These are phyloP conservation scores for Geophilus truncorum DNA, from an alignment of 2,888 invertebrate species.

Conservation along the genomic window DNA sequence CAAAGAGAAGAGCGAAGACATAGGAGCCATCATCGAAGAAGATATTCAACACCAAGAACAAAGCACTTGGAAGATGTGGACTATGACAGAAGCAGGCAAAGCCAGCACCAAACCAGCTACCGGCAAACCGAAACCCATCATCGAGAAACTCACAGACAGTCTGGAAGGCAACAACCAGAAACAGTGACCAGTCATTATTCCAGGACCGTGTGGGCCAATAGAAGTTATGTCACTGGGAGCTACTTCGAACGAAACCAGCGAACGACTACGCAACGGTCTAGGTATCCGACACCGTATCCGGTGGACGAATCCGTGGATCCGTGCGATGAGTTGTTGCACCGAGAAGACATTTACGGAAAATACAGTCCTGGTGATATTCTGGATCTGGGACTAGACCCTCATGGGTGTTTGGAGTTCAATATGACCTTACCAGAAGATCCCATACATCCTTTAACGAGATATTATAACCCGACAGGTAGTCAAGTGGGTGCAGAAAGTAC, in stretches of 20 bases:
- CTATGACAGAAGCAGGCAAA: not conserved
- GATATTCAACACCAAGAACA: not conserved
- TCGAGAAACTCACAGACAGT: not conserved
- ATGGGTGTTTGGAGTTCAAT: not conserved
- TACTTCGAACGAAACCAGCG: slow-evolving; percentile 8
- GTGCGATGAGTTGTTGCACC: slow-evolving; percentile 4
- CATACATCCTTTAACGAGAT: slow-evolving; percentile 14
- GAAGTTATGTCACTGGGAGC: not conserved
- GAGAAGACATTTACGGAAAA: slow-evolving; percentile 29
- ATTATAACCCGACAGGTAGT: slow-evolving; percentile 28
- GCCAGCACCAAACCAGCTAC: not conserved
- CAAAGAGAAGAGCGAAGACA: not conserved
- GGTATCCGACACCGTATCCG: not conserved
- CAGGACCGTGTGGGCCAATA: slow-evolving; percentile 27
- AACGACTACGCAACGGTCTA: not conserved
- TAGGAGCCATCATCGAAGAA: not conserved
- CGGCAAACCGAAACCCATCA: not conserved
- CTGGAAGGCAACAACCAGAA: not conserved
- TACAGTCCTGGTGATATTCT: slow-evolving; percentile 32
- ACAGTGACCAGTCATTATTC: slow-evolving; percentile 21
- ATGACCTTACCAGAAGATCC: not conserved
- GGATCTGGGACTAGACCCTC: slow-evolving; percentile 28
- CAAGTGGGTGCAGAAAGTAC: not conserved
- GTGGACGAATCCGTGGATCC: not conserved
- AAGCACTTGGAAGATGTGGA: not conserved